Conservation (phyloP, 2,113 vertebrate genomes). For the Psilopogon haemacephalus region DNA sequence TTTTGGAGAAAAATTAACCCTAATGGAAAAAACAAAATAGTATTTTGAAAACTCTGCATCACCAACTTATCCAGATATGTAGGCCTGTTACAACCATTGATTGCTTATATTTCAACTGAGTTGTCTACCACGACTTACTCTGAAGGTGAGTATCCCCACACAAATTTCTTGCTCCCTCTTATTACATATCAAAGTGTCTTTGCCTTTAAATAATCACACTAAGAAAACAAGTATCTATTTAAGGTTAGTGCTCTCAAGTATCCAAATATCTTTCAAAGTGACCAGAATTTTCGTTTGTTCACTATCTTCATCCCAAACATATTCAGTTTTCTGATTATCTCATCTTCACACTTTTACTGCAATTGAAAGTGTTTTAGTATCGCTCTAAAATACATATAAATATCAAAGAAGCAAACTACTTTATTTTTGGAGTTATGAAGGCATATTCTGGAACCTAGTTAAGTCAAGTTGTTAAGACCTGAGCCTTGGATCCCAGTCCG, state of each 20-base stretch:
- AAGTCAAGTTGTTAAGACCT: not conserved
- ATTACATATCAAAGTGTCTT: not conserved
- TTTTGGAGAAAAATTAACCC: not conserved
- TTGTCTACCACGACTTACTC: not conserved
- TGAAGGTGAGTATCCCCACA: not conserved
- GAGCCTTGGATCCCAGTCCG: not conserved
- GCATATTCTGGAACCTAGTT: not conserved
- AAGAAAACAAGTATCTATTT: not conserved
- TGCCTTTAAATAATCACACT: not conserved
- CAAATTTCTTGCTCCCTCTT: not conserved
- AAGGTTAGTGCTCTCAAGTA: not conserved
- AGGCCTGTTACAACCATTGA: not conserved
- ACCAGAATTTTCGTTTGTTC: not conserved
- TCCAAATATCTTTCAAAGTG: not conserved
- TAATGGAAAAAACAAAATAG: accelerated
- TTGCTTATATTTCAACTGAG: not conserved
- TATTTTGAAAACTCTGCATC: not conserved
- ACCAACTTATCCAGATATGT: not conserved
- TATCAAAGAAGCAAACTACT: not conserved
- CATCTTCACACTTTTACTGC: not conserved
- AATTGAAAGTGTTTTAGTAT: not conserved
- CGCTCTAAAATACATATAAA: not conserved
- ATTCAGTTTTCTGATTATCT: not conserved
- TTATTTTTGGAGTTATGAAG: not conserved
- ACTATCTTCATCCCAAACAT: accelerated